Base-by-base conservation (phyloP, 2,888 invertebrate genomes). In the Gibbula magus region DNA sequence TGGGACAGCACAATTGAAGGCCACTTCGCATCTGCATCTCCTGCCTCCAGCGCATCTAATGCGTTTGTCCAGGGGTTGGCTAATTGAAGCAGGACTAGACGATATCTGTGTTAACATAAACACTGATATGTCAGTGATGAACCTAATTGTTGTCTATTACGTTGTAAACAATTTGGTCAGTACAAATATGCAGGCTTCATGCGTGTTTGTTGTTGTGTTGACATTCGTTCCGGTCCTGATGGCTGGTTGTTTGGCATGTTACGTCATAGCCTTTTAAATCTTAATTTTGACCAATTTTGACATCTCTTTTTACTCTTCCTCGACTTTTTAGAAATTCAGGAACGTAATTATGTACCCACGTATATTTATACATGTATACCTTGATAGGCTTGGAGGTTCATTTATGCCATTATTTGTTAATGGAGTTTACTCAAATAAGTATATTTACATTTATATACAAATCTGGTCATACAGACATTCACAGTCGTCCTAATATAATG, bases 91-190 rank as follows among this genome's bases (percentile, higher is more conserved):
- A n/a, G 35, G 39, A 32, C 20, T 32, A 10, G 25, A 70, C 1
- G 18, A 70, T 29, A 70, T 32, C 70, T 35, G 70, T 35, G 35
- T 39, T 35, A 70, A 35, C 5, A 39, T 35, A 70, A 70, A 32
- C n/a, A 70, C n/a, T n/a, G 70, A 32, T 39, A 70, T 70, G 70
- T 70, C 70, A 70, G 39, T 32, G 18, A 35, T 70, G 70, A 35
- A 70, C 70, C n/a, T 32, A 70, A n/a, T 18, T 32, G 32, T 35
- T 70, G 70, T 70, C 39, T 20, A 35, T 20, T 70, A 20, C 70
- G 20, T 20, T 32, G 35, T 70, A 70, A 70, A 70, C 70, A 70
- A 70, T 32, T 35, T 35, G 29, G 29, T 20, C 70, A 35, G 39
- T 25, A 70, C 70, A 70, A 70, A 70, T 70, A 70, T 70, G 39